Percentiles rank a stretch among this genome's conserved stretches.
Evolutionary conservation across 2,888 invertebrate genomes (phyloP).

Genomic region (Agrochola circellaris): DNA sequence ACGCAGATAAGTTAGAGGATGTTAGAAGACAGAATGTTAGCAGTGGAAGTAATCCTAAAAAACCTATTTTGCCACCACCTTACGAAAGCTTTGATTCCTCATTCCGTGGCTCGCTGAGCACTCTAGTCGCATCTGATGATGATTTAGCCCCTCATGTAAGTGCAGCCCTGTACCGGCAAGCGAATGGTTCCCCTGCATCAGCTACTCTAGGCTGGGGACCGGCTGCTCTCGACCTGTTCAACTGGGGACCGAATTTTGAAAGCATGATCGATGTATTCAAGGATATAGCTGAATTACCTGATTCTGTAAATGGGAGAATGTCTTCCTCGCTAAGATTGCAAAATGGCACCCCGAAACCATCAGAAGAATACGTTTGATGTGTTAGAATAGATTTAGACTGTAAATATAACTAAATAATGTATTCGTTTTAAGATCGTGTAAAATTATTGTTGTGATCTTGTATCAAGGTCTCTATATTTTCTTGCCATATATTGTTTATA

Average conservation of each 20-base stretch:
- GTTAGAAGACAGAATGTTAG: constrained; percentile 91
- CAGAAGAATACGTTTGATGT: constrained; percentile 96
- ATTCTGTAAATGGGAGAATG: constrained; percentile 94
- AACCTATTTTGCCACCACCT: constrained; percentile 94
- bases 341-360: constrained; percentile 95
- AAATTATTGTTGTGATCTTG: constrained; percentile 86
- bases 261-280: constrained; percentile 98
- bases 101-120: constrained; percentile 97
- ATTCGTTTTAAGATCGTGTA: constrained; percentile 77
- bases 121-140: constrained; percentile 98
- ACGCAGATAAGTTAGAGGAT: constrained; percentile 94
- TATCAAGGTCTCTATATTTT: constrained; percentile 88
- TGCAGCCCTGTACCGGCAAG: constrained; percentile 94
- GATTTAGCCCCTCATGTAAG: constrained; percentile 96
- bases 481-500: constrained; percentile 88
- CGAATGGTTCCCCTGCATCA: constrained; percentile 94
- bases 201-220: constrained; percentile 97
- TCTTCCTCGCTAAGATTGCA: constrained; percentile 94
- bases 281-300: constrained; percentile 98
- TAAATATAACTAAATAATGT: constrained; percentile 71
- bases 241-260: constrained; percentile 99
- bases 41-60: constrained; percentile 90
- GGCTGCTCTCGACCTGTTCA: constrained; percentile 92
- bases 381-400: constrained; percentile 59
- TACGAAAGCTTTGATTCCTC: constrained; percentile 98